phyloP scores from a whole-genome alignment of 1,140 invertebrate genomes.

The Cherax destructor region DNA sequence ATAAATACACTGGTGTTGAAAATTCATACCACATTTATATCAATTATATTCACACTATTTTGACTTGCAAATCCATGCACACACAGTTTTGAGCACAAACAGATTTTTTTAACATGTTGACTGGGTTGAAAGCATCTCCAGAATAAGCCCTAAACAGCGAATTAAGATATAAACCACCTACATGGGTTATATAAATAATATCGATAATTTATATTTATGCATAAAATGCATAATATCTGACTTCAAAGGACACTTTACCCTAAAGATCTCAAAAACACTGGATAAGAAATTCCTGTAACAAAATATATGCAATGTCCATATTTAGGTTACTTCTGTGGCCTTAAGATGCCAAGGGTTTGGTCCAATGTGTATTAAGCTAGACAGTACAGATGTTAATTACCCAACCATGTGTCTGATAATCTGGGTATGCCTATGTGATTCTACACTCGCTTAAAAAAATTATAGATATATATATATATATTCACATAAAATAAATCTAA shows the following conservation, averaged over 20 bases:
- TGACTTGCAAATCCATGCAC: not conserved
- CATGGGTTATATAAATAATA: not conserved
- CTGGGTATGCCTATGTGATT: not conserved
- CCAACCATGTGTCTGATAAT: not conserved
- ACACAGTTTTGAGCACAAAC: slow-evolving; percentile 7
- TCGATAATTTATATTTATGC: not conserved
- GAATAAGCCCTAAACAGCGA: not conserved
- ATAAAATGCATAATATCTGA: not conserved
- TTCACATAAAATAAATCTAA: not conserved
- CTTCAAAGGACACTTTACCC: slow-evolving; percentile 13
- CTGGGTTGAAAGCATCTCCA: not conserved
- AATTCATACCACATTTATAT: not conserved
- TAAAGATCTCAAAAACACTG: not conserved
- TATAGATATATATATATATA: not conserved
- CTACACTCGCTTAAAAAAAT: not conserved
- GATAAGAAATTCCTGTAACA: not conserved
- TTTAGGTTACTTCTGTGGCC: not conserved
- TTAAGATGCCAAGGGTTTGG: not conserved
- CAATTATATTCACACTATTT: not conserved
- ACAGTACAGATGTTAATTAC: not conserved
- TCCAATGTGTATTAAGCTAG: not conserved
- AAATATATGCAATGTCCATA: not conserved
- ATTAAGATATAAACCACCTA: not conserved
- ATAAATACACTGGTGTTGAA: not conserved
- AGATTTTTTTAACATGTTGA: not conserved